Evolutionary conservation across 2,888 invertebrate species (phyloP).

Genomic region (Masnerella sp.): DNA sequence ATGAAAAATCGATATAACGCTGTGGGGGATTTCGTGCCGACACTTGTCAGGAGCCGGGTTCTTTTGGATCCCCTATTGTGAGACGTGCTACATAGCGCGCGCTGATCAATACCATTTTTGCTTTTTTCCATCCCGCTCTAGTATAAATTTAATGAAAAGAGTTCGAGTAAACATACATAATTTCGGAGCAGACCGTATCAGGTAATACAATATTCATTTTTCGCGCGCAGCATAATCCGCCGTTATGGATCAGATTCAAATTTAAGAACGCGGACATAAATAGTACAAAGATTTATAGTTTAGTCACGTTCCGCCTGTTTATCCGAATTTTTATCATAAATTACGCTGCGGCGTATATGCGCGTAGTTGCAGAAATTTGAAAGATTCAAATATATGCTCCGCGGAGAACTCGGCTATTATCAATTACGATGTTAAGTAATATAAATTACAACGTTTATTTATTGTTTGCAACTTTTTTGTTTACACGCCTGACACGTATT

Average conservation of each 20-base stretch:
- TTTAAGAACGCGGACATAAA: slow-evolving; percentile 21
- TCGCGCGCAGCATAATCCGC: slow-evolving; percentile 4
- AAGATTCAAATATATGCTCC: too few species aligned
- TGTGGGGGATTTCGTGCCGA: too few species aligned
- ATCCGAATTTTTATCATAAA: slow-evolving; percentile 8
- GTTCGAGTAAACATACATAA: slow-evolving; percentile 22
- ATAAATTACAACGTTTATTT: too few species aligned
- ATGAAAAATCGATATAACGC: too few species aligned
- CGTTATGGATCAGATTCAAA: slow-evolving; percentile 15
- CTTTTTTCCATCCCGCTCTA: slow-evolving; percentile 18
- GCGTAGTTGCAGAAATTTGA: too few species aligned
- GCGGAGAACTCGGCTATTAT: too few species aligned
- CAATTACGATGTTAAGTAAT: too few species aligned
- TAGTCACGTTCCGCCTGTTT: not conserved
- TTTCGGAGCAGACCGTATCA: slow-evolving; percentile 8
- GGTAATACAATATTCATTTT: slow-evolving; percentile 28
- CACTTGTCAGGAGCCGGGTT: too few species aligned
- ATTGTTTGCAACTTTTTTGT: slow-evolving; percentile 17
- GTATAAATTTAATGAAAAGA: slow-evolving; percentile 20
- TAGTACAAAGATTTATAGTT: slow-evolving; percentile 14
- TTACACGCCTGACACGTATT: not conserved
- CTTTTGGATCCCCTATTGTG: too few species aligned
- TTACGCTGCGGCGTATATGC: too few species aligned
- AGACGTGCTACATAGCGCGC: too few species aligned
- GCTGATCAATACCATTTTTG: slow-evolving; percentile 33